Evolutionary conservation across 2,797 vertebrate genomes (phyloP), one percentile per base, ranked within the genome.

Genomic region (Labroides dimidiatus): DNA sequence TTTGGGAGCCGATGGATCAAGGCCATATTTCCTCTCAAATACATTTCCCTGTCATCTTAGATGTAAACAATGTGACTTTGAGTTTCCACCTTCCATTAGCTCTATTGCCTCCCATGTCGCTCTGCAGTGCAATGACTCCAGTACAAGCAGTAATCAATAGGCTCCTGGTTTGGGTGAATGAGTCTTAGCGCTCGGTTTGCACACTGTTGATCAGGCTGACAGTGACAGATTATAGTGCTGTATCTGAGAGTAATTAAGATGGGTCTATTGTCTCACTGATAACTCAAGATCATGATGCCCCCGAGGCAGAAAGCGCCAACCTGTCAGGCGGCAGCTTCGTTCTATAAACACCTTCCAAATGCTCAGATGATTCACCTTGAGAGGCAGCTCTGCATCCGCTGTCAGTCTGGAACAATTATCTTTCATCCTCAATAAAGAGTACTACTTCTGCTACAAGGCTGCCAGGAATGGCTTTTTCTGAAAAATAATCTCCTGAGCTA

Each of bases 211-310:
- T 91, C 85, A 78, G 87, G 68, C 72, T 89, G 90, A 91, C 91
- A 90, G 89, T 89, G 93, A 94, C 82, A 87, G 92, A 93, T 94
- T 84, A 91, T 72, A 74, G 84, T 23, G 66, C 80, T 84, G 84
- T 78, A 84, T 91, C 77, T 73, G 81, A 84, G 80, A 87, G 92
- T 93, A 94, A 94, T 94, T 93, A 94, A 93, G 92, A 94, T 86
- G 84, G 91, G 81, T 89, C 88, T 86, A 84, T 92, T 81, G 85
- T 86, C 85, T 88, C 69, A 63, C 84, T 77, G 90, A 91, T 88
- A 88, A 88, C 88, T 90, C 77, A 75, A 69, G 74, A 85, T 82
- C 84, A 69, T 48, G 72, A 87, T 78, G 86, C 75, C 82, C 63
- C 59, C 45, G 39, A 81, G 76, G 83, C 81, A 80, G 70, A 52